phyloP scores from a whole-genome alignment of 2,888 invertebrate genomes.

The Chorisops tibialis region DNA sequence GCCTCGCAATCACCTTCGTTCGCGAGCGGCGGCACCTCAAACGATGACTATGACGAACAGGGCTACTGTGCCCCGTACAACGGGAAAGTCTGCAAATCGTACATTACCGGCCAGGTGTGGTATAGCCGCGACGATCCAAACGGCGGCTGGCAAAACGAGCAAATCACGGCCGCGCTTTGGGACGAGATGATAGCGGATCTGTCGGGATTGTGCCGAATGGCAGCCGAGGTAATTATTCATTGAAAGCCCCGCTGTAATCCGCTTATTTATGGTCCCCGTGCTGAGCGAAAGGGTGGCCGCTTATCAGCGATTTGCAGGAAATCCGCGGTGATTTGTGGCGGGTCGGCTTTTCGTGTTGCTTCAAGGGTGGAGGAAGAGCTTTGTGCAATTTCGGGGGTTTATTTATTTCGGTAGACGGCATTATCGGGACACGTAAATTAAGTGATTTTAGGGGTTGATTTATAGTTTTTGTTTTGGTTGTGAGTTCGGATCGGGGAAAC shows the following conservation, averaged over 20 bases:
- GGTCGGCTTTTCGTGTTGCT: background rate
- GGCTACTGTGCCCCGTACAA: slow-evolving; percentile 85
- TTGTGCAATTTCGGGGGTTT: no score
- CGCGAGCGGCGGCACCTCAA: slow-evolving; percentile 1
- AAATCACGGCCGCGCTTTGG: slow-evolving; percentile 79
- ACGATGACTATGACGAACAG: slow-evolving; percentile 40
- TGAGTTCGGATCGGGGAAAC: no score
- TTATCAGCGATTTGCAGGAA: slow-evolving; percentile 22
- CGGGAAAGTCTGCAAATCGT: slow-evolving; percentile 75
- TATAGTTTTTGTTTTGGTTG: no score
- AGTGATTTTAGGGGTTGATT: no score
- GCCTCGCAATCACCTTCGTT: slow-evolving; percentile 14
- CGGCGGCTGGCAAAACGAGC: slow-evolving; percentile 77
- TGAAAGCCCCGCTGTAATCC: slow-evolving; percentile 12
- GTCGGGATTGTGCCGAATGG: slow-evolving; percentile 77
- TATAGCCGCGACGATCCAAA: slow-evolving; percentile 63
- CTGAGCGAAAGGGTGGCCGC: background rate
- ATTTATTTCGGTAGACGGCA: no score
- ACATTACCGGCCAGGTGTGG: slow-evolving; percentile 68
- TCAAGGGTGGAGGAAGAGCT: no score
- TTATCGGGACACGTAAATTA: no score
- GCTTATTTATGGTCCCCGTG: slow-evolving; percentile 21
- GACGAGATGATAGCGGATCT: slow-evolving; percentile 78
- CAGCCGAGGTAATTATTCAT: slow-evolving; percentile 67
- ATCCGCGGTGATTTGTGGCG: background rate